A percentile compares a stretch with the other conserved stretches of the same genome.
These are phyloP conservation scores for Meloidogyne chitwoodi DNA, from an alignment of 1,140 invertebrate species.

Conservation along the genomic window DNA sequence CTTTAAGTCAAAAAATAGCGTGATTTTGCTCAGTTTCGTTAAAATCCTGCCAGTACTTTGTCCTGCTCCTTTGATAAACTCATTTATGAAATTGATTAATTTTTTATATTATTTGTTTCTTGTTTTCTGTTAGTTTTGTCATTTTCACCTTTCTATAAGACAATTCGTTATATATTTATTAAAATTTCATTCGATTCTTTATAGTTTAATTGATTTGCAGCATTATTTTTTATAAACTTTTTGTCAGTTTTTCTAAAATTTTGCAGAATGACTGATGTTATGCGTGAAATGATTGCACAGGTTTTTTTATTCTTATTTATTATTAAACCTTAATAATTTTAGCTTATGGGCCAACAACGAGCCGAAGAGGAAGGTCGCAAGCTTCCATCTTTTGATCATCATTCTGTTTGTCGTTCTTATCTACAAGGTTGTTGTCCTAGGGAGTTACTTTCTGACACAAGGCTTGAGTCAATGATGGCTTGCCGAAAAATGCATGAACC, in stretches of 20 bases:
- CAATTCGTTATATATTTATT: not conserved
- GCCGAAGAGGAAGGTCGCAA: conserved; percentile 53
- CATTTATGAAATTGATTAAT: no score
- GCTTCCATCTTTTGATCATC: conserved; percentile 52
- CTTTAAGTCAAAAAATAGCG: no score
- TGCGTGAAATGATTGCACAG: conserved; percentile 58
- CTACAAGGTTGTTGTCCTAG: conserved; percentile 54
- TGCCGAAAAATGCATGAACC: conserved; percentile 59
- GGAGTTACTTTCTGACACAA: conserved; percentile 53
- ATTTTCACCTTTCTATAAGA: not conserved
- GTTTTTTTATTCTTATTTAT: conserved; percentile 37
- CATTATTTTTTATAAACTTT: not conserved
- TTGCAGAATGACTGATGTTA: conserved; percentile 50
- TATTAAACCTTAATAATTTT: not conserved
- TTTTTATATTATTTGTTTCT: no score
- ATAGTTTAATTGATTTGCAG: not conserved
- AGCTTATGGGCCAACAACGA: conserved; percentile 41
- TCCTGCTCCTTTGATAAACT: no score
- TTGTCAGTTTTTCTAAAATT: not conserved
- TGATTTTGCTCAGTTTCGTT: no score
- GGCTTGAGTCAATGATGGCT: conserved; percentile 39
- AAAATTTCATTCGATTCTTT: not conserved
- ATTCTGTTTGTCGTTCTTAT: conserved; percentile 54
- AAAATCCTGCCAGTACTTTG: no score
- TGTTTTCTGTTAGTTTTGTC: no score